These are phyloP conservation scores for Holacanthella duospinosa DNA, from an alignment of 2,888 invertebrate species.

Conservation along the genomic window DNA sequence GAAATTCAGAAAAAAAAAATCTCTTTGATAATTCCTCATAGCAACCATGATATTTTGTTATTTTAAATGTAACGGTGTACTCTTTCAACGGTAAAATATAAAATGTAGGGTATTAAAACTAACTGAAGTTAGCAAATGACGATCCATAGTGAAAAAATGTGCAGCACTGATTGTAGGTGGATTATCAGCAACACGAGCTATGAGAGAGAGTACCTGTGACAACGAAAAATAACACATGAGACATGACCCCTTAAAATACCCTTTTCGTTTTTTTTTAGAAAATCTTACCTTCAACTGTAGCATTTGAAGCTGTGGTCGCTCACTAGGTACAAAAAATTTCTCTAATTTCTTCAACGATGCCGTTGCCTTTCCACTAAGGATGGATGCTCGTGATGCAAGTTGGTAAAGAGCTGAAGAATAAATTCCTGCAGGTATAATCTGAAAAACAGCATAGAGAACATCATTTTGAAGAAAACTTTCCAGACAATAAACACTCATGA, in stretches of 20 bases:
- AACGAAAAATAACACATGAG: not conserved
- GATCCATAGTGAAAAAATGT: slow-evolving; percentile 11
- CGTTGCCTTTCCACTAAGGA: slow-evolving; percentile 5
- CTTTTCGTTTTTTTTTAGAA: not conserved
- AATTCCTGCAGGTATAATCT: not conserved
- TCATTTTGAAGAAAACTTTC: not conserved
- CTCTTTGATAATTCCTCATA: too few species aligned
- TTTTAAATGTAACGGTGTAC: too few species aligned
- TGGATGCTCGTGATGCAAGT: not conserved
- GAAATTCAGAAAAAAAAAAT: too few species aligned
- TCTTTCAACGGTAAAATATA: too few species aligned
- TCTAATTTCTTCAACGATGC: slow-evolving; percentile 7
- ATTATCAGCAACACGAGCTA: slow-evolving; percentile 9
- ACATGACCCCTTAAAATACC: not conserved
- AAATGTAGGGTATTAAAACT: too few species aligned
- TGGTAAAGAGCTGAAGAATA: slow-evolving; percentile 2
- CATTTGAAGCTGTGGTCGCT: not conserved
- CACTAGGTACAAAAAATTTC: slow-evolving; percentile 2
- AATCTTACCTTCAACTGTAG: slow-evolving; percentile 9
- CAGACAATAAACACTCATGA: not conserved
- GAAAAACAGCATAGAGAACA: not conserved
- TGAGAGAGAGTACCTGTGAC: not conserved
- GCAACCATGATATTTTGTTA: too few species aligned
- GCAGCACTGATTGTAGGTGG: slow-evolving; percentile 7
- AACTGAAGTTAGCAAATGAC: slow-evolving; percentile 6